A percentile compares a stretch with the other conserved stretches of the same genome.
Evolutionary conservation across 2,113 vertebrate genomes (phyloP).

Genomic region (Kryptolebias marmoratus): DNA sequence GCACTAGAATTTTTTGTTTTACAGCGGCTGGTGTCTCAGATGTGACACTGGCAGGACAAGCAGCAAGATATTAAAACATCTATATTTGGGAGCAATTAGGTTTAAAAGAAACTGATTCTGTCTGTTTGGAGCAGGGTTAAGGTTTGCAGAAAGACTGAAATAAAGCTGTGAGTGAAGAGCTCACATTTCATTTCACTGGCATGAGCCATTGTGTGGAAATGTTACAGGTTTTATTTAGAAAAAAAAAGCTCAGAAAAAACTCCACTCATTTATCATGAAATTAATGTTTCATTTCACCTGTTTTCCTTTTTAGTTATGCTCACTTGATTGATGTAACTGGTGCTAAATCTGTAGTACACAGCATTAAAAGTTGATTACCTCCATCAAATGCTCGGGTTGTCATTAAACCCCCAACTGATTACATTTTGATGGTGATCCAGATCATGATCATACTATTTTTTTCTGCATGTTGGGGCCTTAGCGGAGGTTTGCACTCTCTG

Average conservation of each 20-base stretch:
- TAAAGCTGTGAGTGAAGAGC: neutral
- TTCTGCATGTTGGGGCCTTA: too few species aligned
- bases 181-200: neutral
- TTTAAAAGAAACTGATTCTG: neutral
- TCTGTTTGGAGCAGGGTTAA: neutral
- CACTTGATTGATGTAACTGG: too few species aligned
- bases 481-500: too few species aligned
- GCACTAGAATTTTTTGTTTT: slow-evolving; percentile 15
- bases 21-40: slow-evolving; percentile 1
- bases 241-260: neutral
- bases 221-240: neutral
- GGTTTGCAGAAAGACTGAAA: neutral
- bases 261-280: neutral
- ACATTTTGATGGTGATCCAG: too few species aligned
- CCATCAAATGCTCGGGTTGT: too few species aligned
- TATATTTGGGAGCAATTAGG: neutral
- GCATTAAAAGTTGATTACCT: too few species aligned
- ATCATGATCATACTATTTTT: too few species aligned
- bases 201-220: neutral
- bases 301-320: too few species aligned
- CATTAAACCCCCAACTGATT: too few species aligned
- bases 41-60: neutral
- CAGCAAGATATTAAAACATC: neutral
- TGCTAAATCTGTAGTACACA: too few species aligned
- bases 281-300: too few species aligned